Evolutionary conservation across 2,888 invertebrate genomes (phyloP).

Genomic region (Augiades crinisus): DNA sequence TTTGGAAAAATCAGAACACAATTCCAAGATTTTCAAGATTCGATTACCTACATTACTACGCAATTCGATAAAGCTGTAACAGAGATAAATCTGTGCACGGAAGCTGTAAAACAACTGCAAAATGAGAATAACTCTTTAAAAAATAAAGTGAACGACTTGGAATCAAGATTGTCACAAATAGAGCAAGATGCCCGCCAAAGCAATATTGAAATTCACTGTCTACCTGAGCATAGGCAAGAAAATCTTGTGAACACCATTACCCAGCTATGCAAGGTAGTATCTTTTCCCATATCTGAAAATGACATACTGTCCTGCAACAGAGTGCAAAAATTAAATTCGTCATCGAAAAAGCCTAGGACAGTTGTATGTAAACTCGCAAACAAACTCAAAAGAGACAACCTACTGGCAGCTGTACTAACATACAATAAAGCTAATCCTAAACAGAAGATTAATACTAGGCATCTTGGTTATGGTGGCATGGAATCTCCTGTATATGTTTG

Average conservation of each 20-base stretch:
- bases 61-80: conserved; percentile 9
- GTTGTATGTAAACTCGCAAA: conserved; percentile 10
- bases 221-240: conserved; percentile 19
- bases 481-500: conserved; percentile 15
- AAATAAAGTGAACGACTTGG: background rate
- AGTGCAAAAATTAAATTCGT: conserved; percentile 7
- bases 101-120: background rate
- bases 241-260: conserved; percentile 7
- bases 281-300: conserved; percentile 11
- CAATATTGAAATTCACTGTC: conserved; percentile 19
- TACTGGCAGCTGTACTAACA: conserved; percentile 22
- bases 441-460: conserved; percentile 20
- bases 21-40: conserved; percentile 6
- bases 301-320: conserved; percentile 10
- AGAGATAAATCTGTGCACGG: conserved; percentile 6
- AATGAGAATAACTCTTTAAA: background rate
- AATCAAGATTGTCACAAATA: conserved; percentile 3
- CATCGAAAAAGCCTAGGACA: background rate
- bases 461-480: conserved; percentile 2
- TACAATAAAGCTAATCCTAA: conserved; percentile 22
- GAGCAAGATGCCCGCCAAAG: conserved; percentile 21
- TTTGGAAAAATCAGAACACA: background rate
- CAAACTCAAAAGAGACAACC: conserved; percentile 11
- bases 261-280: conserved; percentile 15
- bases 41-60: background rate